Percentiles rank a stretch among this genome's conserved stretches.
These are phyloP conservation scores for Esox lucius DNA, from an alignment of 2,797 vertebrate species.

Conservation along the genomic window DNA sequence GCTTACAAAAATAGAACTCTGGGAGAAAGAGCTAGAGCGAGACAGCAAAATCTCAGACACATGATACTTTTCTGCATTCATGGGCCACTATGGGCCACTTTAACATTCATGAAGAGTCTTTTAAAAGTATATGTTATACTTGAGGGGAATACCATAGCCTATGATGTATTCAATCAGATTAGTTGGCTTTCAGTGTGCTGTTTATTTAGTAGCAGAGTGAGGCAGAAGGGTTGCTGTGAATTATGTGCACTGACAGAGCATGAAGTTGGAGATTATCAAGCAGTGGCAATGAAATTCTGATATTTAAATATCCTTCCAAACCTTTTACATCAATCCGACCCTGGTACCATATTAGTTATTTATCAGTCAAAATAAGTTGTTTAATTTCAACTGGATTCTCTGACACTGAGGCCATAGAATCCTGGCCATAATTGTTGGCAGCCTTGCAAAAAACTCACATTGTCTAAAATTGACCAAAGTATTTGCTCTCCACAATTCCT, in stretches of 20 bases:
- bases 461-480: too few relatives aligned
- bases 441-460: too few relatives aligned
- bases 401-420: background rate
- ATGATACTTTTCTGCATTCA: constrained; percentile 57
- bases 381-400: constrained; percentile 58
- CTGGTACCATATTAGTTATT: constrained; percentile 30
- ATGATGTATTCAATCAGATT: constrained; percentile 58
- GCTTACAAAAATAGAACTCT: constrained; percentile 56
- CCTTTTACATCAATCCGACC: constrained; percentile 6
- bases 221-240: constrained; percentile 57
- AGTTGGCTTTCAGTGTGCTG: constrained; percentile 56
- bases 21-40: constrained; percentile 48
- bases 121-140: constrained; percentile 36
- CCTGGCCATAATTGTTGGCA: too few relatives aligned
- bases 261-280: constrained; percentile 67
- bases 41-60: constrained; percentile 50
- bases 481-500: too few relatives aligned
- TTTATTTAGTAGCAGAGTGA: constrained; percentile 60
- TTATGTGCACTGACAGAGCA: constrained; percentile 66
- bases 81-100: constrained; percentile 1
- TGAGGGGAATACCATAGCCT: constrained; percentile 51
- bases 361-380: constrained; percentile 51
- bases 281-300: constrained; percentile 55
- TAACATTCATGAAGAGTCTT: constrained; percentile 22
- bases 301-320: constrained; percentile 28